Percentiles rank a stretch among this genome's conserved stretches.
Evolutionary conservation across 92 coral and sea anemone species (phyloP).

Genomic region (Scolanthus callimorphus): DNA sequence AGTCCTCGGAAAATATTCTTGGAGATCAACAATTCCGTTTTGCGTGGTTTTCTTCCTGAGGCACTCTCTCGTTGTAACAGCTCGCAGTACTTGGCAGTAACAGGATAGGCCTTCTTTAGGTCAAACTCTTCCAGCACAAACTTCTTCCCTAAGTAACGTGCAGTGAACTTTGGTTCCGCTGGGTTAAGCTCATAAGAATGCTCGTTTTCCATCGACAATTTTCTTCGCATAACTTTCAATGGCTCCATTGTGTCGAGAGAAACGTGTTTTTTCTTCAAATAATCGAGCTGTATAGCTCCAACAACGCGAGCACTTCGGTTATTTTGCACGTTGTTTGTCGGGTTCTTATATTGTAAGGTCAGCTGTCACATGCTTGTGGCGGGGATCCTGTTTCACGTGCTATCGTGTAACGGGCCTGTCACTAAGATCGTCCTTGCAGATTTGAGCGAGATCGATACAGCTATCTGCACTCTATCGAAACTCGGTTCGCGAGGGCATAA

Average conservation of each 20-base stretch:
- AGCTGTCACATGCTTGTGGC: too few species aligned
- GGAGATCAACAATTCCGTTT: slow-evolving; percentile 70
- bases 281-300: too few species aligned
- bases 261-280: neutral
- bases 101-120: slow-evolving; percentile 35
- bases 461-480: too few species aligned
- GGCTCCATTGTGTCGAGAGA: slow-evolving; percentile 27
- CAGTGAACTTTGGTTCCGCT: slow-evolving; percentile 56
- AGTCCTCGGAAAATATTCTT: slow-evolving; percentile 74
- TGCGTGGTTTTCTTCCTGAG: slow-evolving; percentile 36
- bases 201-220: slow-evolving; percentile 56
- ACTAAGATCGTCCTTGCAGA: too few species aligned
- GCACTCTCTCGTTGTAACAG: slow-evolving; percentile 29
- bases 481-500: too few species aligned
- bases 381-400: too few species aligned
- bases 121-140: slow-evolving; percentile 28
- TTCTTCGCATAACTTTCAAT: slow-evolving; percentile 39
- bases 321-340: neutral
- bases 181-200: slow-evolving; percentile 55
- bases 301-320: neutral
- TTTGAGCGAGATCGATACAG: too few species aligned
- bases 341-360: too few species aligned
- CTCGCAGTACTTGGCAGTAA: slow-evolving; percentile 36
- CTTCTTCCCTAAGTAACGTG: slow-evolving; percentile 53
- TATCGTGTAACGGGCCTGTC: too few species aligned